Evolutionary conservation across 2,888 invertebrate species (phyloP), one percentile per base, ranked within the genome.

Genomic region (Fragum sueziense): DNA sequence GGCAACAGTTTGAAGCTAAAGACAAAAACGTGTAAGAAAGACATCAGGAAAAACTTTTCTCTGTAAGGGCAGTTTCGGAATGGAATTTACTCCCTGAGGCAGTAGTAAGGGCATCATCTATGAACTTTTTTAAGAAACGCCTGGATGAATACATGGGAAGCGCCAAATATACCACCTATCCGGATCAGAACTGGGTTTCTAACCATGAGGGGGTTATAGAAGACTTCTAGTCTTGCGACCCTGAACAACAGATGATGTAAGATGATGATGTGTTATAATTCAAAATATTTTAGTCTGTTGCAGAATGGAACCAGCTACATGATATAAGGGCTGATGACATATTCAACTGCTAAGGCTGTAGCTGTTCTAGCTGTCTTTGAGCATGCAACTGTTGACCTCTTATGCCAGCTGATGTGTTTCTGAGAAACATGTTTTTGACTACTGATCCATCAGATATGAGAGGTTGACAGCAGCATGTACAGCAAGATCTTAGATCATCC

Each of bases 191-290:
- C 62, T 62, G 29, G 62, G 62, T 62, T n/a, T 4, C 29, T 22
- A 33, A 62, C 27, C 62, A 62, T 22, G 33, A 31, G 62, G 62
- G 62, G 62, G 62, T 6, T 62, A 47, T 47, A 47, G 47, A 47
- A 47, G 57, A 27, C 57, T 14, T n/a, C 14, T 11, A 27, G 27
- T 27, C 57, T 57, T 57, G 57, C 25, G 57, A 57, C 57, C 57
- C 57, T 57, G 47, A 47, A 47, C 47, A 20, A 47, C 47, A 47
- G n/a, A n/a, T n/a, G 47, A 47, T 47, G 47, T 47, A 47, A 47
- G 47, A n/a, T n/a, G n/a, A n/a, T n/a, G n/a, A n/a, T n/a, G n/a
- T n/a, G n/a, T n/a, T n/a, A n/a, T n/a, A n/a, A n/a, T n/a, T n/a
- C n/a, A n/a, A n/a, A n/a, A n/a, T n/a, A n/a, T n/a, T n/a, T n/a